Evolutionary conservation across 1,140 invertebrate species (phyloP), one percentile per base, ranked within the genome.

Genomic region (Portunus trituberculatus): DNA sequence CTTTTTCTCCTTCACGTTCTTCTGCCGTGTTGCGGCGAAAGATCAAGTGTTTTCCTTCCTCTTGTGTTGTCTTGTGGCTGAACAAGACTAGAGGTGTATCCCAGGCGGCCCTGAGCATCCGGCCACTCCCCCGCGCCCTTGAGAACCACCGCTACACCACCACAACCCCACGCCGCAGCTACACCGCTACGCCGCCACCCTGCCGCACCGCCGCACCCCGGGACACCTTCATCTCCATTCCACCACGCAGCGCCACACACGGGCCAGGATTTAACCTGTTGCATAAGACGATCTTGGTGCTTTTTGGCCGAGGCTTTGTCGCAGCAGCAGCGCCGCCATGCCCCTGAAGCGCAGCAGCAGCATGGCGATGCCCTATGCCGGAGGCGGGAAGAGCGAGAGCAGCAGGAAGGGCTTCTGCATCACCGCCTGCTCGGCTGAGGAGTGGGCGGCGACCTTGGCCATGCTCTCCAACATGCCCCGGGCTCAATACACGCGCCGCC

Each of bases 401-500:
- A 32, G 25, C 14, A 48, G 28, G 88, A 28, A 29, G 83, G 31
- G 83, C 86, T 28, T 59, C 52, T 59, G 12, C 52, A 59, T 29
- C 89, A 67, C 39, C 89, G 16, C 59, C 46, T 29, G 89, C 46
- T 59, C 31, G 31, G 46, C 46, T 48, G 89, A 89, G 28, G 28
- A 87, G 28, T 32, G 39, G 84, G 31, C 16, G 84, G 28, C 48
- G 28, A 48, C 90, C 48, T 39, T 91, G 52, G 90, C 90, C 25
- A 16, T 91, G 12, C 29, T 76, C n/a, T 39, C 90, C 59, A 39
- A 59, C 52, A 16, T 91, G 52, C 90, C 90, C 28, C 59, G 90
- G 29, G 90, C 90, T 2, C 90, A 91, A 10, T 91, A 48, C 52
- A 31, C 90, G 12, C 90, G 90, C 10, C 45, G 48, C 20, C 48